These are phyloP conservation scores for Lacanobia oleracea DNA, from an alignment of 2,888 invertebrate genomes.

Conservation along the genomic window DNA sequence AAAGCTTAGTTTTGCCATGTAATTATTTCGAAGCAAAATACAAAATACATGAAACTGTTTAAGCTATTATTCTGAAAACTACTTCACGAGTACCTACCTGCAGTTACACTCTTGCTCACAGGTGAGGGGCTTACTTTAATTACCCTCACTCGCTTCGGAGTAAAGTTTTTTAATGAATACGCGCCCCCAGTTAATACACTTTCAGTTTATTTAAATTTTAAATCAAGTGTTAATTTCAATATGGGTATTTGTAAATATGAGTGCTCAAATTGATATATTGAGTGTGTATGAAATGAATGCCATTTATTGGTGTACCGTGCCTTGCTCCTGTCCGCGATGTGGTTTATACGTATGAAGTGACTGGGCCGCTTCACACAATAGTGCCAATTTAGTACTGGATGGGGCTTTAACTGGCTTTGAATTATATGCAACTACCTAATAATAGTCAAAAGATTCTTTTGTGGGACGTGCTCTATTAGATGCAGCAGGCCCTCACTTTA, in stretches of 20 bases:
- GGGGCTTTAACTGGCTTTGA: constrained; percentile 4
- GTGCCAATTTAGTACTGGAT: constrained; percentile 37
- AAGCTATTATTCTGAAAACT: background rate
- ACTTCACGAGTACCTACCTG: background rate
- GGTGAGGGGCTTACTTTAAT: background rate
- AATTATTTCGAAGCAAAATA: background rate
- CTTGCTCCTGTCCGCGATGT: background rate
- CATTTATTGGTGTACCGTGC: constrained; percentile 7
- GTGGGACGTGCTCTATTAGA: background rate
- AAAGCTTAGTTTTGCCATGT: background rate
- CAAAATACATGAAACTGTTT: background rate
- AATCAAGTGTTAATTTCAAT: background rate
- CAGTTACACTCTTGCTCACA: background rate
- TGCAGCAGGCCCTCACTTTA: constrained; percentile 10
- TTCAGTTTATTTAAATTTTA: background rate
- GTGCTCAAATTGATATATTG: background rate
- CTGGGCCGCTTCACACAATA: constrained; percentile 41
- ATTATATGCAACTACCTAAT: constrained; percentile 40
- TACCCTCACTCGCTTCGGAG: background rate
- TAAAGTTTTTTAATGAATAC: background rate
- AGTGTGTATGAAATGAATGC: background rate
- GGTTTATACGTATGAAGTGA: background rate
- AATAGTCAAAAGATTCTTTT: constrained; percentile 15
- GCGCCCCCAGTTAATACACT: background rate
- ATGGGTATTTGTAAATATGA: background rate